phyloP scores from a whole-genome alignment of 2,113 vertebrate genomes.

The Myxocyprinus asiaticus region DNA sequence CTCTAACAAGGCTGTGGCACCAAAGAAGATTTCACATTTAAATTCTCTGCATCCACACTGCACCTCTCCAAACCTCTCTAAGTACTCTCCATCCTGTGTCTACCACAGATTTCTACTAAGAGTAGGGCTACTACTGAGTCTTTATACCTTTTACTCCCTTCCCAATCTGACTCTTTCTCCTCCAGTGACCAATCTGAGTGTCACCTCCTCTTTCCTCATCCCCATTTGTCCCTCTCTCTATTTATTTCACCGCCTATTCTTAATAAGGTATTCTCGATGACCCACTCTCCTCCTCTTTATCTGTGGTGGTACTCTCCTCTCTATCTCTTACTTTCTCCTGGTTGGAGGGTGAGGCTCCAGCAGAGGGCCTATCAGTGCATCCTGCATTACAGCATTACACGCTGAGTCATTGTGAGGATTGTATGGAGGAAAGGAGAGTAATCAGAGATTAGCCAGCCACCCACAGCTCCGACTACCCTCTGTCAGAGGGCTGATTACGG shows the following conservation, averaged over 20 bases:
- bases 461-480: conserved; percentile 62
- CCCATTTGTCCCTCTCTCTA: not conserved
- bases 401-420: conserved; percentile 41
- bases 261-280: not conserved
- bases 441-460: conserved; percentile 67
- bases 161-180: not conserved
- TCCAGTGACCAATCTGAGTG: not conserved
- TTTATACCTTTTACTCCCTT: not conserved
- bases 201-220: not conserved
- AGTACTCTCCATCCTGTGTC: not conserved
- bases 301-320: conserved; percentile 30
- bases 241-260: not conserved
- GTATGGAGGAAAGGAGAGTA: conserved; percentile 48
- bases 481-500: conserved; percentile 71
- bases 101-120: not conserved
- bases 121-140: not conserved
- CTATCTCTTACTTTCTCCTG: conserved; percentile 14
- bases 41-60: not conserved
- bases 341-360: conserved; percentile 13
- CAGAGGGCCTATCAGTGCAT: conserved; percentile 29
- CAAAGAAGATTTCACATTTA: not conserved
- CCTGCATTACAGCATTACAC: conserved; percentile 33
- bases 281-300: conserved; percentile 27
- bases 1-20: not conserved
- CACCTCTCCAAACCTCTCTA: not conserved